phyloP scores from a whole-genome alignment of 2,113 vertebrate species.

The Solenodon paradoxus region DNA sequence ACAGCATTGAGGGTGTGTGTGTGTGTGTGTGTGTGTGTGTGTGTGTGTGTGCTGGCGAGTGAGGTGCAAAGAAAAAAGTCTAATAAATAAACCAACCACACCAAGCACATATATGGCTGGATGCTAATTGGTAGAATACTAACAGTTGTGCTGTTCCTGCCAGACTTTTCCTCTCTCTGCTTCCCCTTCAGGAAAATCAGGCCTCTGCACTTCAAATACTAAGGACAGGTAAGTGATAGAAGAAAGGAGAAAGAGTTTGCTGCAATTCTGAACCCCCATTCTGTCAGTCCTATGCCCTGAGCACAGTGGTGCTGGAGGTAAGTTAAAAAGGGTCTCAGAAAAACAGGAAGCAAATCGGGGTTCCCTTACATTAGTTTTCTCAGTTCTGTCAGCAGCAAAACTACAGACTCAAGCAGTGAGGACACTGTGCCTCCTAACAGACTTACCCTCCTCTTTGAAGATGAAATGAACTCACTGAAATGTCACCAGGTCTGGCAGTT shows the following conservation, averaged over 20 bases:
- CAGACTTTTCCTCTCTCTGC: background rate
- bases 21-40: background rate
- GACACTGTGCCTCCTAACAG: too few relatives aligned
- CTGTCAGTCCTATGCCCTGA: background rate
- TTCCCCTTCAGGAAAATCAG: background rate
- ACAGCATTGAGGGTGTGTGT: background rate
- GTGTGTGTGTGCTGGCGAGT: accelerated
- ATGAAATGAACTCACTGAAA: too few relatives aligned
- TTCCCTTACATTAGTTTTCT: background rate
- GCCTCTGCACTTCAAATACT: background rate
- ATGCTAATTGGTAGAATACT: background rate
- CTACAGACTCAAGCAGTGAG: background rate
- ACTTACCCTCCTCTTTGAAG: too few relatives aligned
- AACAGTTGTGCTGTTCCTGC: background rate
- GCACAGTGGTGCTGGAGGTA: background rate
- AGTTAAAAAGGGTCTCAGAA: background rate
- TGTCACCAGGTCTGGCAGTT: too few relatives aligned
- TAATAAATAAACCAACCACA: background rate
- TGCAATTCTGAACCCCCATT: background rate
- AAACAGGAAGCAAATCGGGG: background rate
- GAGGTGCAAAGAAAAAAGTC: background rate
- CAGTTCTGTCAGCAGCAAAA: too few relatives aligned
- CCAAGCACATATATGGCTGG: background rate
- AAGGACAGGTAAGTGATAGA: background rate
- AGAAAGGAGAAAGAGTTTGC: background rate